These are phyloP conservation scores for Sebastes iracundus DNA, from an alignment of 2,797 vertebrate species.

Conservation along the genomic window DNA sequence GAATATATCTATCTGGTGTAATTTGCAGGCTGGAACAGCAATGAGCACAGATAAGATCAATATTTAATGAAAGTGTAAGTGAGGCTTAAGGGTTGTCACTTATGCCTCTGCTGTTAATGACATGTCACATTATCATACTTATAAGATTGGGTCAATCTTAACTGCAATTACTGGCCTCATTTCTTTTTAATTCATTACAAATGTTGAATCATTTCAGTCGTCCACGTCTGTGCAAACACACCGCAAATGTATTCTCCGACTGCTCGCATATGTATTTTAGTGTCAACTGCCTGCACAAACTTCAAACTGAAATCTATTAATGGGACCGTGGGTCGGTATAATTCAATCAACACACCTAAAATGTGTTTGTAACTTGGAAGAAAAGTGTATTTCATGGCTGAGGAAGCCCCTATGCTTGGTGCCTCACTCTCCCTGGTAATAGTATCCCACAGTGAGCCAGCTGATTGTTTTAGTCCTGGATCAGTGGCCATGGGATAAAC, in stretches of 20 bases:
- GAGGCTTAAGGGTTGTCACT: constrained; percentile 81
- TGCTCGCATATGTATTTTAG: constrained; percentile 27
- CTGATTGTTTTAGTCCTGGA: constrained; percentile 88
- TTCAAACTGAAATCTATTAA: constrained; percentile 58
- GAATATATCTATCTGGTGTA: constrained; percentile 76
- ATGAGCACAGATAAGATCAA: constrained; percentile 75
- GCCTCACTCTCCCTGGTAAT: constrained; percentile 81
- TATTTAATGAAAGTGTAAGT: constrained; percentile 82
- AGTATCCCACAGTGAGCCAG: constrained; percentile 82
- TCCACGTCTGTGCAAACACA: constrained; percentile 59
- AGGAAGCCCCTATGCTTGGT: constrained; percentile 72
- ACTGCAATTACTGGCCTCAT: constrained; percentile 68
- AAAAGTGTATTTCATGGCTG: constrained; percentile 73
- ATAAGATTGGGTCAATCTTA: constrained; percentile 72
- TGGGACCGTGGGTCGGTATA: constrained; percentile 43
- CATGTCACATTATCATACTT: constrained; percentile 77
- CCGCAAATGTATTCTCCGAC: background rate
- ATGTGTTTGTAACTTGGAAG: constrained; percentile 68
- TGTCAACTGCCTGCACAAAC: constrained; percentile 40
- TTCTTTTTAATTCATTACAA: constrained; percentile 73
- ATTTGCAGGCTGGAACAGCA: constrained; percentile 75
- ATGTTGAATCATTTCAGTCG: constrained; percentile 54
- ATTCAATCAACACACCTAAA: constrained; percentile 76
- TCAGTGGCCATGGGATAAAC: constrained; percentile 84
- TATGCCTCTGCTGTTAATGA: constrained; percentile 70